Conservation (phyloP, 1,140 invertebrate genomes). For the Drosophila punjabiensis region DNA sequence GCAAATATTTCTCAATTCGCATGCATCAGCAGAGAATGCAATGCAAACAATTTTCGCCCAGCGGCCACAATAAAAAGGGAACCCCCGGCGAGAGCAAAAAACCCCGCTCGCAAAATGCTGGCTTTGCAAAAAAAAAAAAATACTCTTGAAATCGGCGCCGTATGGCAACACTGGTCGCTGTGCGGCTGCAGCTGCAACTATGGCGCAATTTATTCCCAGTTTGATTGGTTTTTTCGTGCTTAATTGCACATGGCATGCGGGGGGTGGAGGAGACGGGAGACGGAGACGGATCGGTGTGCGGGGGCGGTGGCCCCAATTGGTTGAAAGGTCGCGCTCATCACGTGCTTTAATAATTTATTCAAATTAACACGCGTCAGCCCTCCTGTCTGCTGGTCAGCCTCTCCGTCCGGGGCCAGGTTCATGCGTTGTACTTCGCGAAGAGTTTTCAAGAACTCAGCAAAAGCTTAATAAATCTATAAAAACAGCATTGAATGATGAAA, state of each 20-base stretch:
- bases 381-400: conserved; percentile 20
- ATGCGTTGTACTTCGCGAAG: conserved; percentile 8
- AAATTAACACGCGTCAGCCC: conserved; percentile 78
- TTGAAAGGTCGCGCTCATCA: conserved; percentile 80
- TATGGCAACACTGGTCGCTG: conserved; percentile 49
- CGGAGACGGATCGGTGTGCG: background rate
- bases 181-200: conserved; percentile 49
- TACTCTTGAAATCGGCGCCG: conserved; percentile 38
- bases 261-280: background rate
- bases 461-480: too few relatives aligned
- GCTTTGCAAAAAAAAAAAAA: conserved; percentile 34
- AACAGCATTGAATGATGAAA: too few relatives aligned
- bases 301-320: conserved; percentile 26
- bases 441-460: too few relatives aligned
- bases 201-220: conserved; percentile 75
- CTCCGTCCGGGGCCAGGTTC: conserved; percentile 10
- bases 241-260: conserved; percentile 66
- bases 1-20: conserved; percentile 83
- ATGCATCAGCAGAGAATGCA: conserved; percentile 77
- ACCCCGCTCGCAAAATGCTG: conserved; percentile 31
- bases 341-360: conserved; percentile 82
- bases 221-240: conserved; percentile 73
- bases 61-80: conserved; percentile 61
- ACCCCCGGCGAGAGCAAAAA: conserved; percentile 36
- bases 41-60: conserved; percentile 78